Evolutionary conservation across 1,140 invertebrate genomes (phyloP).

Genomic region (Cydia pomonella): DNA sequence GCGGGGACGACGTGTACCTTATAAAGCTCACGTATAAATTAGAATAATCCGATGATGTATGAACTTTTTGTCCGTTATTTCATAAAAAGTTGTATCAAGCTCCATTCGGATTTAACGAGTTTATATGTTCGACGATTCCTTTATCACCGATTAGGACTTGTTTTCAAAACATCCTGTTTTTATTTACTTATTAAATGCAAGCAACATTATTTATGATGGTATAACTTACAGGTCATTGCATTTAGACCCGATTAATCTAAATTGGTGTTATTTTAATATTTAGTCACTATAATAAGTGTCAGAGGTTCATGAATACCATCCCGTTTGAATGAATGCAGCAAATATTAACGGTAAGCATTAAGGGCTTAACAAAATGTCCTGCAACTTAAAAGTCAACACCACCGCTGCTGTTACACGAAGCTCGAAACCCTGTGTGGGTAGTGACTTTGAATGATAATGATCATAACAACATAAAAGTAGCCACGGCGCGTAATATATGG

Average conservation of each 20-base stretch:
- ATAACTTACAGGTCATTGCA: not conserved
- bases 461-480: slow-evolving; percentile 75
- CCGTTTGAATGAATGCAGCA: not conserved
- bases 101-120: slow-evolving; percentile 63
- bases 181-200: not conserved
- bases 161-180: slow-evolving; percentile 35
- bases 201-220: not conserved
- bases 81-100: slow-evolving; percentile 57
- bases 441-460: slow-evolving; percentile 74
- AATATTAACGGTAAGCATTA: not conserved
- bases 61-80: slow-evolving; percentile 54
- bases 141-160: slow-evolving; percentile 41
- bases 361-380: not conserved
- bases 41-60: slow-evolving; percentile 71
- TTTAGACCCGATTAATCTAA: not conserved
- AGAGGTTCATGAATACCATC: not conserved
- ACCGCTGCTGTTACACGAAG: slow-evolving; percentile 13
- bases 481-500: slow-evolving; percentile 69
- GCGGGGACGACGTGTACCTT: slow-evolving; percentile 56
- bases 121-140: slow-evolving; percentile 72
- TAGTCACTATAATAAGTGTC: not conserved
- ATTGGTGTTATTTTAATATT: not conserved
- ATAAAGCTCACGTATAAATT: slow-evolving; percentile 67
- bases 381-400: not conserved
- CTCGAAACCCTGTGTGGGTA: slow-evolving; percentile 52